phyloP scores from a whole-genome alignment of 2,113 vertebrate genomes.

The Philantomba maxwellii region DNA sequence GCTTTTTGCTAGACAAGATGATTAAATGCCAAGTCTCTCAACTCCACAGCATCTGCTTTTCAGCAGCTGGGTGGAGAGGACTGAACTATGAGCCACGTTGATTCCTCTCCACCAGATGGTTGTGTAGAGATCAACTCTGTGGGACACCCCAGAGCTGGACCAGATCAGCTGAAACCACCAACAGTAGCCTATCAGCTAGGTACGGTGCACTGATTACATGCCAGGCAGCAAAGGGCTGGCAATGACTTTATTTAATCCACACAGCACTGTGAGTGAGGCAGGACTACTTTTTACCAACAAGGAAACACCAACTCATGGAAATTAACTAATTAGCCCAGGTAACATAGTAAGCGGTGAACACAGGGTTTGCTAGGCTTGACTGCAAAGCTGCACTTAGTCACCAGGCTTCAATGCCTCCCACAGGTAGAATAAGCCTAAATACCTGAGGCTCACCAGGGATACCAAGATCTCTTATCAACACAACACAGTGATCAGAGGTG shows the following conservation, averaged over 20 bases:
- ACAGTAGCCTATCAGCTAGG: background rate
- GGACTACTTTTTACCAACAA: background rate
- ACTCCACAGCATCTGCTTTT: slow-evolving; percentile 51
- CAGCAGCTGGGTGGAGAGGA: slow-evolving; percentile 59
- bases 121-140: background rate
- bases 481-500: background rate
- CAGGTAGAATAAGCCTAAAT: background rate
- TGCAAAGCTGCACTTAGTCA: background rate
- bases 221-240: background rate
- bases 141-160: background rate
- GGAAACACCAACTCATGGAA: background rate
- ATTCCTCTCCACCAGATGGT: background rate
- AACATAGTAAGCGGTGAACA: background rate
- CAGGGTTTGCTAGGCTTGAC: background rate
- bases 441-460: background rate
- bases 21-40: slow-evolving; percentile 61
- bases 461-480: background rate
- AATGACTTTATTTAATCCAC: background rate
- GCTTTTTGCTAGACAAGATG: slow-evolving; percentile 63
- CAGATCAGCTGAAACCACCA: background rate
- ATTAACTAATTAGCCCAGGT: background rate
- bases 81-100: background rate
- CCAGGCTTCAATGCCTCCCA: background rate
- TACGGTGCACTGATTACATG: background rate
- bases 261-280: background rate